Evolutionary conservation across 2,888 invertebrate species (phyloP).

Genomic region (Unio delphinus): DNA sequence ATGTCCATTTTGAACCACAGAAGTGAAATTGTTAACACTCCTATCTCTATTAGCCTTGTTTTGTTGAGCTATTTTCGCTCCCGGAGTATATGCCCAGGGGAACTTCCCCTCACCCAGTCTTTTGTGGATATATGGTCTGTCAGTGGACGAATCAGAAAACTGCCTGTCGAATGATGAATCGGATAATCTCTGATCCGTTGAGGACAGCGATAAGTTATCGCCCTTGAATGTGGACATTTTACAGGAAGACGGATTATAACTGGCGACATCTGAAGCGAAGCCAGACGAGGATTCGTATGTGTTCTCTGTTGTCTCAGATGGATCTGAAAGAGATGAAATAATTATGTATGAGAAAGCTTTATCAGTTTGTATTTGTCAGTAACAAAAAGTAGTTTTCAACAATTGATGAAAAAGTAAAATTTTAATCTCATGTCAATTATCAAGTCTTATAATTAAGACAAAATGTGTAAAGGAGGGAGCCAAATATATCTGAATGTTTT

Average conservation of each 20-base stretch:
- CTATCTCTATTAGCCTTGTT: slow-evolving; percentile 25
- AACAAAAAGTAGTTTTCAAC: no score
- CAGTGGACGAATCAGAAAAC: slow-evolving; percentile 36
- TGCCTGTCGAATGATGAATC: slow-evolving; percentile 48
- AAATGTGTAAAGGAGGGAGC: no score
- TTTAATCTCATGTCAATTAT: no score
- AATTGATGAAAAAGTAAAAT: no score
- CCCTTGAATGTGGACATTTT: slow-evolving; percentile 56
- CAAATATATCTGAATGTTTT: no score
- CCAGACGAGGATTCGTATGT: slow-evolving; percentile 69
- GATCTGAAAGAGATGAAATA: slow-evolving; percentile 32
- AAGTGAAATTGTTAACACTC: slow-evolving; percentile 13
- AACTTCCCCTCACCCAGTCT: slow-evolving; percentile 38
- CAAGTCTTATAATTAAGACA: no score
- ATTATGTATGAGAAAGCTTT: no score
- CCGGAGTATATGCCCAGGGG: slow-evolving; percentile 39
- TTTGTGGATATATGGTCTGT: slow-evolving; percentile 36
- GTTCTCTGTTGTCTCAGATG: slow-evolving; percentile 40
- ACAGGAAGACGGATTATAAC: slow-evolving; percentile 18
- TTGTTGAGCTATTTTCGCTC: slow-evolving; percentile 31
- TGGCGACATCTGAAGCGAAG: slow-evolving; percentile 63
- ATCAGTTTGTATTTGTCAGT: no score
- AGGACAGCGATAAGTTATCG: slow-evolving; percentile 37
- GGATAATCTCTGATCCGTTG: slow-evolving; percentile 35
- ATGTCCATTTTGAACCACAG: slow-evolving; percentile 6